Conservation (phyloP, 2,797 vertebrate genomes). For the Fistularia commersonii region DNA sequence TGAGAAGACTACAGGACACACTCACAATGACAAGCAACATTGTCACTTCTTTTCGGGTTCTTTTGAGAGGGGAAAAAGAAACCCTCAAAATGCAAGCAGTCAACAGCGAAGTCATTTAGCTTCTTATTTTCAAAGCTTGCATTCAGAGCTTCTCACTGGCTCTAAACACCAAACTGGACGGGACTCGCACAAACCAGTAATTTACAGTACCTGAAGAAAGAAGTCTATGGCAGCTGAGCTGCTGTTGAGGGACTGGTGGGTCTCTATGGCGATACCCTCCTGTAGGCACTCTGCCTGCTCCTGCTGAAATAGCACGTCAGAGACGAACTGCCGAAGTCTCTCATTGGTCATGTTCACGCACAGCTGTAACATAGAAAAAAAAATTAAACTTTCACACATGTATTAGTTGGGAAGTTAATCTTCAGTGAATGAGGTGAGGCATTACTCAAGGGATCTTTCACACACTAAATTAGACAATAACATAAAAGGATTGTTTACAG, state of each 20-base stretch:
- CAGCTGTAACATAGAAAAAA: conserved; percentile 69
- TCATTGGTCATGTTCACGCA: conserved; percentile 98
- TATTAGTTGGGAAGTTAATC: conserved; percentile 9
- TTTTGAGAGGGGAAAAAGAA: too few species aligned
- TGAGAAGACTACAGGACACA: too few species aligned
- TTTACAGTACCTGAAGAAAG: conserved; percentile 90
- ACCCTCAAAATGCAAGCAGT: too few species aligned
- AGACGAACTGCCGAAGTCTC: conserved; percentile 86
- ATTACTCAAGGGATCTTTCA: too few species aligned
- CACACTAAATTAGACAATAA: too few species aligned
- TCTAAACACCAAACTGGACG: conserved; percentile 16
- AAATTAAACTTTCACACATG: conserved; percentile 20
- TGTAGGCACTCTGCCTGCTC: conserved; percentile 91
- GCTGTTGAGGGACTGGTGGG: conserved; percentile 77
- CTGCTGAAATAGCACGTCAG: conserved; percentile 91
- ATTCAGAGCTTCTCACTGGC: not conserved
- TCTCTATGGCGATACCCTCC: conserved; percentile 93
- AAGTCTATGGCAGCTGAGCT: conserved; percentile 86
- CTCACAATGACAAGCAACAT: too few species aligned
- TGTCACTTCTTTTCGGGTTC: too few species aligned
- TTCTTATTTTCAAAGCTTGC: not conserved
- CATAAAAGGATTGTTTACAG: not conserved
- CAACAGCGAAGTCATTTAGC: too few species aligned
- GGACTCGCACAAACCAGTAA: conserved; percentile 22
- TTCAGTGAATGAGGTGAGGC: not conserved